phyloP scores from a whole-genome alignment of 2,888 invertebrate species.

The Leucoptera coffeella region DNA sequence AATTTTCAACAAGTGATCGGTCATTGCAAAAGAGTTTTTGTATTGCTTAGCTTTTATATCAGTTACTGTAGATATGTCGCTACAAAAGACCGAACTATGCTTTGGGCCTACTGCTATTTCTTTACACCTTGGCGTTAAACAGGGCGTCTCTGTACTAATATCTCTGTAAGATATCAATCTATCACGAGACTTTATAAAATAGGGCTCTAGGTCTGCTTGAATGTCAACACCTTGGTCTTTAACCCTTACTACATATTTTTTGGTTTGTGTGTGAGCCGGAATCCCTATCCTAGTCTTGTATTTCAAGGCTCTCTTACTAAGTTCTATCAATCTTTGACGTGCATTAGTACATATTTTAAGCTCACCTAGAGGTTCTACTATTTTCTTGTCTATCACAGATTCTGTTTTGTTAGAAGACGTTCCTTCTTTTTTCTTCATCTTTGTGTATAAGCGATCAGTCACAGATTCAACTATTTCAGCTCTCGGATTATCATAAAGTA shows the following conservation, averaged over 20 bases:
- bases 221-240: constrained; percentile 54
- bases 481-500: constrained; percentile 27
- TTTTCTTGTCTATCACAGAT: constrained; percentile 28
- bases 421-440: constrained; percentile 47
- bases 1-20: constrained; percentile 16
- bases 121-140: constrained; percentile 39
- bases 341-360: constrained; percentile 54
- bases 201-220: constrained; percentile 43
- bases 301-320: constrained; percentile 53
- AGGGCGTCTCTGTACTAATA: constrained; percentile 30
- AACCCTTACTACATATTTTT: constrained; percentile 36
- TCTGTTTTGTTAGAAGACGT: constrained; percentile 29
- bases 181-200: constrained; percentile 20
- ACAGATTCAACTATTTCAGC: constrained; percentile 68
- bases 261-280: constrained; percentile 56
- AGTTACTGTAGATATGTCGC: constrained; percentile 24
- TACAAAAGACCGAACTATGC: constrained; percentile 18
- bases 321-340: constrained; percentile 48
- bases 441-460: constrained; percentile 60
- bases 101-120: constrained; percentile 33
- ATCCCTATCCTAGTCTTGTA: constrained; percentile 44
- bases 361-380: constrained; percentile 41
- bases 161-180: constrained; percentile 19
- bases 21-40: constrained; percentile 34
- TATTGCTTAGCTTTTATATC: constrained; percentile 16